Conservation (phyloP, 2,888 invertebrate genomes). For the Rhodophaea formosa region DNA sequence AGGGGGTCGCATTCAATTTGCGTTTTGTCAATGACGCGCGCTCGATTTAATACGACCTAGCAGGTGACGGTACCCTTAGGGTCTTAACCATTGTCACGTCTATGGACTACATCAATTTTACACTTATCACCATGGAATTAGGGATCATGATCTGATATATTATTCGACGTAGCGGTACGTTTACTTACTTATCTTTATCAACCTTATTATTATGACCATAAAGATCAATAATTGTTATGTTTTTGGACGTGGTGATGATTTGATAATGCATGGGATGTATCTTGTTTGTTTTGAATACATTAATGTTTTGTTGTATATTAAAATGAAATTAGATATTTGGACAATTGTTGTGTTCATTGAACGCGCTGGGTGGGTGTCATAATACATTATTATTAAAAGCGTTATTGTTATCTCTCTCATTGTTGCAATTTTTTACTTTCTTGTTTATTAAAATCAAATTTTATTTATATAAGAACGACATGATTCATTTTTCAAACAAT, state of each 20-base stretch:
- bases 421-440: not conserved
- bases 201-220: not conserved
- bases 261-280: slow-evolving; percentile 13
- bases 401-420: not conserved
- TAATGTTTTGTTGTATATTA: slow-evolving; percentile 26
- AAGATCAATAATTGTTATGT: not conserved
- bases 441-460: no score
- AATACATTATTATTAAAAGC: not conserved
- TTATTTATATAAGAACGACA: no score
- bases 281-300: slow-evolving; percentile 28
- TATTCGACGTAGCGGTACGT: not conserved
- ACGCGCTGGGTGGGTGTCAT: slow-evolving; percentile 11
- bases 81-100: slow-evolving; percentile 1
- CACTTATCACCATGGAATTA: slow-evolving; percentile 7
- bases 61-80: slow-evolving; percentile 60
- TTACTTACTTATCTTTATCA: not conserved
- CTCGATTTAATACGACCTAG: slow-evolving; percentile 59
- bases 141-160: not conserved
- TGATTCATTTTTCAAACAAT: no score
- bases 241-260: slow-evolving; percentile 12
- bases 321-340: slow-evolving; percentile 28
- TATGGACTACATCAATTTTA: slow-evolving; percentile 1
- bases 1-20: slow-evolving; percentile 63
- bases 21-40: slow-evolving; percentile 67
- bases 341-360: slow-evolving; percentile 13